These are phyloP conservation scores for Aplochiton taeniatus DNA, from an alignment of 2,797 vertebrate species.

Conservation along the genomic window DNA sequence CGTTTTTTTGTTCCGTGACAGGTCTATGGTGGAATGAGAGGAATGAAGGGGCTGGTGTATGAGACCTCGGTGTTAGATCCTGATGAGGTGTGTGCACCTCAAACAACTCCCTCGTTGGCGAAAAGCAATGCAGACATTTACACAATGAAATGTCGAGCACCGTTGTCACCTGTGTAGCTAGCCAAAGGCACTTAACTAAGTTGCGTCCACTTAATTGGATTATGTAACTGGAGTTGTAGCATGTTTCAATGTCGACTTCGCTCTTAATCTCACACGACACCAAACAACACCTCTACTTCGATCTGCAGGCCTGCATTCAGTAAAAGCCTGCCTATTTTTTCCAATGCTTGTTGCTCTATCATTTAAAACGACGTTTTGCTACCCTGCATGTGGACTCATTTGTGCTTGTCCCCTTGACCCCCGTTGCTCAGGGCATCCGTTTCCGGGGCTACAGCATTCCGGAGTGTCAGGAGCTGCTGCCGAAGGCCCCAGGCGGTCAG, in stretches of 20 bases:
- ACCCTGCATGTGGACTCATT: background rate
- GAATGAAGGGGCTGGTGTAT: conserved; percentile 97
- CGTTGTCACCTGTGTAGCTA: background rate
- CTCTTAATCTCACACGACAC: conserved; percentile 7
- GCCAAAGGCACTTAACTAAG: conserved; percentile 22
- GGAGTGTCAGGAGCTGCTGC: conserved; percentile 92
- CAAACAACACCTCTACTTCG: background rate
- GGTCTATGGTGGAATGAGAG: conserved; percentile 95
- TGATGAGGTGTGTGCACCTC: conserved; percentile 83
- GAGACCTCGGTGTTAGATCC: conserved; percentile 95
- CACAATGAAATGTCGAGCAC: conserved; percentile 3
- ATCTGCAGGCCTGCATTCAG: too few relatives aligned
- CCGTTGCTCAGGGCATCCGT: conserved; percentile 84
- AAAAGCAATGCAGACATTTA: background rate
- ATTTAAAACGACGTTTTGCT: background rate
- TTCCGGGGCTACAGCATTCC: conserved; percentile 96
- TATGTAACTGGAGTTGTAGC: background rate
- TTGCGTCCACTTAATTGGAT: conserved; percentile 19
- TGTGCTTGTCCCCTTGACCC: background rate
- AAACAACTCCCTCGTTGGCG: background rate
- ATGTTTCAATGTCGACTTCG: conserved; percentile 1
- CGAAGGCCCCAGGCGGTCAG: conserved; percentile 87
- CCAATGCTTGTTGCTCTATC: background rate
- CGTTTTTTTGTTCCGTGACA: conserved; percentile 47
- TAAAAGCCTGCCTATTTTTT: background rate